Evolutionary conservation across 2,888 invertebrate genomes (phyloP).

Genomic region (Punctoribates punctum): DNA sequence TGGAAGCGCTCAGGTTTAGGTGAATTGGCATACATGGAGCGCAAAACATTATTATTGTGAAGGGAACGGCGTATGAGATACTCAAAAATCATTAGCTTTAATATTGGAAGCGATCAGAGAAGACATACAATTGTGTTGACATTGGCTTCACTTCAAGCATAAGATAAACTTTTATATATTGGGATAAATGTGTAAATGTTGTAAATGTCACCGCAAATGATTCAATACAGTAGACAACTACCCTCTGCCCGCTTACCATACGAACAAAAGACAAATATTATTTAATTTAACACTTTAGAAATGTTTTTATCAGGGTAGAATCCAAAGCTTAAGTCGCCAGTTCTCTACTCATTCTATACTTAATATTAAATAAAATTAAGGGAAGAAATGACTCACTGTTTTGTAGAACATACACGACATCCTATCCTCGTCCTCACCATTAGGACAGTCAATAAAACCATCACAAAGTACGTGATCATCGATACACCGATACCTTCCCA

Average conservation of each 20-base stretch:
- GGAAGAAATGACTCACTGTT: constrained; percentile 66
- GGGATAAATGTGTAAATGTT: neutral
- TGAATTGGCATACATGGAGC: too few relatives aligned
- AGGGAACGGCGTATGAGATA: neutral
- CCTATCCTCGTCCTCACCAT: constrained; percentile 86
- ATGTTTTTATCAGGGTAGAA: too few relatives aligned
- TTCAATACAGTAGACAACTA: too few relatives aligned
- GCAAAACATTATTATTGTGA: neutral
- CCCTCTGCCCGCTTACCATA: too few relatives aligned
- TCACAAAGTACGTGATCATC: constrained; percentile 92
- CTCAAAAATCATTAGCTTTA: neutral
- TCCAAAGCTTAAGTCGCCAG: too few relatives aligned
- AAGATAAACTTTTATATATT: neutral
- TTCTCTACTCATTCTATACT: too few relatives aligned
- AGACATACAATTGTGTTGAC: neutral
- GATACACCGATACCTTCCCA: constrained; percentile 89
- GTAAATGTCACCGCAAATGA: neutral
- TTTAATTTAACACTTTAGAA: too few relatives aligned
- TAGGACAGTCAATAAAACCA: constrained; percentile 89
- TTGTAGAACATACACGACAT: constrained; percentile 95
- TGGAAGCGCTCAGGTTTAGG: too few relatives aligned
- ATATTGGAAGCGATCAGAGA: constrained; percentile 2
- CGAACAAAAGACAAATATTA: too few relatives aligned
- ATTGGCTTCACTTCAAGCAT: neutral
- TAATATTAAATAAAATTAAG: too few relatives aligned